A percentile compares a stretch with the other conserved stretches of the same genome.
Evolutionary conservation across 2,113 vertebrate species (phyloP).

Genomic region (Phasianus colchicus): DNA sequence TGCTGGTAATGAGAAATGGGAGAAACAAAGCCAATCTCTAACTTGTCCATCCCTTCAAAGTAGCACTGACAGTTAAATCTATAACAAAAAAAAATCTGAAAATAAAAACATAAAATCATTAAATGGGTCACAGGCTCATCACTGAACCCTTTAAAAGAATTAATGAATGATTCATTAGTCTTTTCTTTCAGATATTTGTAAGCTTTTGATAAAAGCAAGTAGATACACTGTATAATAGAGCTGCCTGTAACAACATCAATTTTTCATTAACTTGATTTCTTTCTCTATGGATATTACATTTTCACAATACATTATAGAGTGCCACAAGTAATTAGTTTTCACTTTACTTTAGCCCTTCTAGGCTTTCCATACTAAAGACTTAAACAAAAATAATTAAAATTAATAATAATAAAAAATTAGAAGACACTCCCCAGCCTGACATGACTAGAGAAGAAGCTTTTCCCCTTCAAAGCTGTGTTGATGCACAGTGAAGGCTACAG

Average conservation of each 20-base stretch:
- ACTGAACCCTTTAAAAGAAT: not conserved
- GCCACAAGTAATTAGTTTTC: not conserved
- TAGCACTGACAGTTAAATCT: not conserved
- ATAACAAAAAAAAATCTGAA: not conserved
- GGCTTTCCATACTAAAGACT: not conserved
- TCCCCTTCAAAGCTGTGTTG: not conserved
- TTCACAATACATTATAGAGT: not conserved
- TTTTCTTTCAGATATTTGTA: conserved; percentile 14
- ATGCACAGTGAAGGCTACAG: not conserved
- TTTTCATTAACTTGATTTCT: conserved; percentile 56
- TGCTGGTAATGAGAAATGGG: not conserved
- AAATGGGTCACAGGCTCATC: not conserved
- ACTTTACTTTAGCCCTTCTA: not conserved
- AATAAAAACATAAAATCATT: rapidly evolving
- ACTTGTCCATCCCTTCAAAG: not conserved
- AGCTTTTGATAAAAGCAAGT: conserved; percentile 18
- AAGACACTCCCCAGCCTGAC: not conserved
- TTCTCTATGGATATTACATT: not conserved
- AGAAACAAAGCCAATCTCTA: not conserved
- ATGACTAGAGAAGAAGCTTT: not conserved
- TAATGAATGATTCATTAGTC: not conserved
- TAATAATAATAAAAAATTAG: not conserved
- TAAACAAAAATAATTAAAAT: not conserved
- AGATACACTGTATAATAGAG: not conserved
- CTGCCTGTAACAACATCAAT: conserved; percentile 51